Evolutionary conservation across 2,797 vertebrate species (phyloP).

Genomic region (Xerus rutilus): DNA sequence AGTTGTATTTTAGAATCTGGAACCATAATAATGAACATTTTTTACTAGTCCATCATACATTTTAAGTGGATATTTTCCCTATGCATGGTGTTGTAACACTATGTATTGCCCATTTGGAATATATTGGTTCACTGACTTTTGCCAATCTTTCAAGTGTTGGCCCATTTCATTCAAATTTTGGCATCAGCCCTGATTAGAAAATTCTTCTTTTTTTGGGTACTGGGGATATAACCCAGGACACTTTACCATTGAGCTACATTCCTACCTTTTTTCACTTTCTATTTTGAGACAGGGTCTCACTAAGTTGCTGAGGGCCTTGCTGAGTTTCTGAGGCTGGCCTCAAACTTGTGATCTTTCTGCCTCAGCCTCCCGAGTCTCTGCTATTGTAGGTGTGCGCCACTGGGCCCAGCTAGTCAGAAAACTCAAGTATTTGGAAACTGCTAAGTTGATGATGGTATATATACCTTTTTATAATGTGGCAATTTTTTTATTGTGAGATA

Average conservation of each 20-base stretch:
- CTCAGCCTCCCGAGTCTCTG: no score
- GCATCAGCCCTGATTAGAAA: background rate
- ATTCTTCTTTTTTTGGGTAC: no score
- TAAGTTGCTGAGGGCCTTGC: no score
- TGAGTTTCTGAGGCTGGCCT: no score
- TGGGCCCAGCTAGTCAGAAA: background rate
- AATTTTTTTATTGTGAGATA: conserved; percentile 1
- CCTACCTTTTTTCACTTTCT: no score
- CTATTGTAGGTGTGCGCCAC: no score
- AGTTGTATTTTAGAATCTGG: background rate
- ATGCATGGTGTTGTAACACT: background rate
- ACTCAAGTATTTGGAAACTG: background rate
- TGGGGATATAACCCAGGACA: no score
- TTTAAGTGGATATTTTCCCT: background rate
- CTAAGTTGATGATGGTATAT: background rate
- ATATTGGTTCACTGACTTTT: background rate
- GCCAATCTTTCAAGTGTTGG: conserved; percentile 22
- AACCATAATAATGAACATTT: conserved; percentile 5
- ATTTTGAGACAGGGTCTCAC: no score
- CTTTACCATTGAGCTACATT: no score
- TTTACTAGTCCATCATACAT: background rate
- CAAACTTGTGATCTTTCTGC: no score
- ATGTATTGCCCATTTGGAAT: conserved; percentile 21
- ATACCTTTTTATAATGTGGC: conserved; percentile 5
- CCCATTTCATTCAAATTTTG: background rate